Evolutionary conservation across 2,888 invertebrate species (phyloP).

Genomic region (Spodoptera picta): DNA sequence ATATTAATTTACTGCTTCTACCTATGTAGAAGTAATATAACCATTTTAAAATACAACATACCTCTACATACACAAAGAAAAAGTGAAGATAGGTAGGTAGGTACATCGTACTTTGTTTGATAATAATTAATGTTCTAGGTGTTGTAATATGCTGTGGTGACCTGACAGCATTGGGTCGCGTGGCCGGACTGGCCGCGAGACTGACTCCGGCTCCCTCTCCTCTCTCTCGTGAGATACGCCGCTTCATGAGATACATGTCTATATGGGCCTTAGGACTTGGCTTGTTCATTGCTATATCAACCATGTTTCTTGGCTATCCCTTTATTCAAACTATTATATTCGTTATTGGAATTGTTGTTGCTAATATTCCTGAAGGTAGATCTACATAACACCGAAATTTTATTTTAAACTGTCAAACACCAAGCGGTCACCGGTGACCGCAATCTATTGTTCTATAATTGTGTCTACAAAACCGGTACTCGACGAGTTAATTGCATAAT

Average conservation of each 20-base stretch:
- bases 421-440: no score
- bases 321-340: slow-evolving; percentile 99
- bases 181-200: slow-evolving; percentile 97
- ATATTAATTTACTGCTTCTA: no score
- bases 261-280: slow-evolving; percentile 96
- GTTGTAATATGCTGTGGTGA: slow-evolving; percentile 97
- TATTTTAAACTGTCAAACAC: no score
- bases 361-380: slow-evolving; percentile 98
- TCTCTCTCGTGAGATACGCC: slow-evolving; percentile 97
- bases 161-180: slow-evolving; percentile 94
- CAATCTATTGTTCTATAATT: no score
- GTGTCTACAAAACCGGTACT: no score
- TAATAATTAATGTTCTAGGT: slow-evolving; percentile 64
- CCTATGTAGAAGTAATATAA: no score
- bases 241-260: slow-evolving; percentile 98
- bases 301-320: slow-evolving; percentile 97
- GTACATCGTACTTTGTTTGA: neutral
- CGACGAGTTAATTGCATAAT: no score
- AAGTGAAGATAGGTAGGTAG: no score
- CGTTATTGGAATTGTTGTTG: slow-evolving; percentile 98
- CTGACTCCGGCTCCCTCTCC: slow-evolving; percentile 98
- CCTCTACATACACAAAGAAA: no score
- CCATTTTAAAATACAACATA: no score
- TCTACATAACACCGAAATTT: neutral
- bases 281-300: slow-evolving; percentile 97